These are phyloP conservation scores for Oreochromis grahami DNA, from an alignment of 2,797 vertebrate species.

Conservation along the genomic window DNA sequence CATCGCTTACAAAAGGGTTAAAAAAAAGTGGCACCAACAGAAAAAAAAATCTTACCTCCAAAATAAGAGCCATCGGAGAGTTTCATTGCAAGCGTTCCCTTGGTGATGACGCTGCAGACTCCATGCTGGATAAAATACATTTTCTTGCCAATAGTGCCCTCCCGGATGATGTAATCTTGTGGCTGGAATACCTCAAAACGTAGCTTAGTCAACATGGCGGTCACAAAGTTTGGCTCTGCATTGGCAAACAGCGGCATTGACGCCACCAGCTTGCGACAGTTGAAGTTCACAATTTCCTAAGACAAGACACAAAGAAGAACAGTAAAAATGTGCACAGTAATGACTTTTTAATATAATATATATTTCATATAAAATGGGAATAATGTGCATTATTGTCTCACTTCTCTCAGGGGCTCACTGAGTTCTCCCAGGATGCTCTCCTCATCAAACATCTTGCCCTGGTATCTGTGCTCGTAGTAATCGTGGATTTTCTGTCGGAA, in stretches of 20 bases:
- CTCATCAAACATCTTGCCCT: conserved; percentile 99
- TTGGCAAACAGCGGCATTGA: conserved; percentile 94
- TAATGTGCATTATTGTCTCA: conserved; percentile 47
- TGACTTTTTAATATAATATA: background rate
- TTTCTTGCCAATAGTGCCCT: conserved; percentile 94
- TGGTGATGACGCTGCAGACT: conserved; percentile 91
- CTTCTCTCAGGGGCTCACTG: conserved; percentile 92
- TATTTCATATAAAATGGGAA: background rate
- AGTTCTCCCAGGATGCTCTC: conserved; percentile 97
- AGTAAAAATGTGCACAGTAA: background rate
- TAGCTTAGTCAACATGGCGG: conserved; percentile 92
- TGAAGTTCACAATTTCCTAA: conserved; percentile 95
- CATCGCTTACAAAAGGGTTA: background rate
- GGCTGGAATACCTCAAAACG: conserved; percentile 95
- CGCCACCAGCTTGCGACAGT: conserved; percentile 93
- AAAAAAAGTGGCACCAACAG: background rate
- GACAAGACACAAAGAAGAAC: background rate
- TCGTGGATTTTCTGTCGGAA: conserved; percentile 98
- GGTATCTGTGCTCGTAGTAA: conserved; percentile 97
- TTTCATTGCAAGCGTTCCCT: conserved; percentile 92
- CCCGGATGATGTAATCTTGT: conserved; percentile 88
- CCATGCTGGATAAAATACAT: conserved; percentile 98
- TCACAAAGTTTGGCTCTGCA: conserved; percentile 92
- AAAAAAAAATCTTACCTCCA: conserved; percentile 76
- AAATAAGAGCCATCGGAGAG: conserved; percentile 93